phyloP scores from a whole-genome alignment of 2,113 vertebrate species.

The Ceyx cyanopectus region DNA sequence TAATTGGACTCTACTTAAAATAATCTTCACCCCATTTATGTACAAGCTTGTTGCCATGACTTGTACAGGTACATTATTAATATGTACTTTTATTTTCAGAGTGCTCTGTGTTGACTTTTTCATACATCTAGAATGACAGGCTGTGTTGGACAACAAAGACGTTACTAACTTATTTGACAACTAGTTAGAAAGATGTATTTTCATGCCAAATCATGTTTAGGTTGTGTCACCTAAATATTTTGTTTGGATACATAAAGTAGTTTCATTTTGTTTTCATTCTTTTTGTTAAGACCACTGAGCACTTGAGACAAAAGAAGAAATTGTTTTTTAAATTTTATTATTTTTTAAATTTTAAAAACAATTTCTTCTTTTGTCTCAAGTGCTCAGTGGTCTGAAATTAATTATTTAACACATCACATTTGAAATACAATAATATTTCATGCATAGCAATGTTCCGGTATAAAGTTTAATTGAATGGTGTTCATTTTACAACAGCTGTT shows the following conservation, averaged over 20 bases:
- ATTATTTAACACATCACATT: neutral
- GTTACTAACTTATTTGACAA: neutral
- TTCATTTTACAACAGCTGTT: neutral
- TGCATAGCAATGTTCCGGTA: neutral
- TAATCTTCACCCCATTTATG: neutral
- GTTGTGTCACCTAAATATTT: neutral
- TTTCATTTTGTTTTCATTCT: neutral
- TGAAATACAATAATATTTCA: neutral
- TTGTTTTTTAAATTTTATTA: no score
- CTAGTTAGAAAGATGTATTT: rapidly evolving
- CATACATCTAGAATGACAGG: neutral
- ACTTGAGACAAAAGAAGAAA: no score
- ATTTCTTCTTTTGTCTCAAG: neutral
- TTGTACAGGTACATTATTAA: neutral
- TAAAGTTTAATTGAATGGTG: neutral
- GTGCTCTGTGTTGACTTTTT: neutral
- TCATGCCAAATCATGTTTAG: neutral
- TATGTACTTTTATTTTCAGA: neutral
- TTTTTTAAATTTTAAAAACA: neutral
- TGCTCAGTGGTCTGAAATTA: neutral
- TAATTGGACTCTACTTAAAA: neutral
- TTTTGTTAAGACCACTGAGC: neutral
- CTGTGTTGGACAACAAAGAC: neutral
- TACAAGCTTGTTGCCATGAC: neutral
- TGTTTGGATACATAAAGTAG: neutral